Evolutionary conservation across 2,113 vertebrate genomes (phyloP).

Genomic region (Rhinoderma darwinii): DNA sequence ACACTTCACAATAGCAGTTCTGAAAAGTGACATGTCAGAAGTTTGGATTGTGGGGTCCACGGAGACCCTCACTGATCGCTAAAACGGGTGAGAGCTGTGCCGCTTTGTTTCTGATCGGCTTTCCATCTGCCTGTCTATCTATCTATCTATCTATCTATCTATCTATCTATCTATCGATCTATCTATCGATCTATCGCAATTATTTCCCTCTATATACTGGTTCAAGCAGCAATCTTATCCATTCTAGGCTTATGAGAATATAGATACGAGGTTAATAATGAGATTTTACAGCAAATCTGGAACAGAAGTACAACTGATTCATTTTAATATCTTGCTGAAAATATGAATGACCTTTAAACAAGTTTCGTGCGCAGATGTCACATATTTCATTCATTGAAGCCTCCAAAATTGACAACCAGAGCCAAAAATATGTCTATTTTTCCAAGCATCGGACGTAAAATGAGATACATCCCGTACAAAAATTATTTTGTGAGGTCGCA

Average conservation of each 20-base stretch:
- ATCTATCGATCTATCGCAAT: neutral
- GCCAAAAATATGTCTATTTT: neutral
- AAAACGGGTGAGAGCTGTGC: no score
- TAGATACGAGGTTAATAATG: neutral
- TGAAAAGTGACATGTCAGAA: no score
- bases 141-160: slow-evolving; percentile 2
- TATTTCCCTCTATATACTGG: neutral
- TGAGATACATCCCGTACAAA: neutral
- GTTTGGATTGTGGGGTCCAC: no score
- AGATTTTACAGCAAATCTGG: neutral
- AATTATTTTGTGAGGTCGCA: neutral
- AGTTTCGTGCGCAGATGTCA: slow-evolving; percentile 14
- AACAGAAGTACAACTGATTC: slow-evolving; percentile 14
- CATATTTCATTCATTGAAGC: slow-evolving; percentile 13
- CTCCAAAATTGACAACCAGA: neutral
- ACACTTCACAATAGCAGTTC: no score
- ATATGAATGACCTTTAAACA: slow-evolving; percentile 26
- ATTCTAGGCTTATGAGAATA: neutral
- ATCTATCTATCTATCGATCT: neutral
- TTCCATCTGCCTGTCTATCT: no score
- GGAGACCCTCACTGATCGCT: no score
- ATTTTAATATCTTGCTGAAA: slow-evolving; percentile 17
- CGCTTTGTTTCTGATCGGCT: no score
- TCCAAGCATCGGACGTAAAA: neutral
- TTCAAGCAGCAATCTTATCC: neutral